Conservation (phyloP, 2,888 invertebrate genomes). For the Troides oblongomaculatus region DNA sequence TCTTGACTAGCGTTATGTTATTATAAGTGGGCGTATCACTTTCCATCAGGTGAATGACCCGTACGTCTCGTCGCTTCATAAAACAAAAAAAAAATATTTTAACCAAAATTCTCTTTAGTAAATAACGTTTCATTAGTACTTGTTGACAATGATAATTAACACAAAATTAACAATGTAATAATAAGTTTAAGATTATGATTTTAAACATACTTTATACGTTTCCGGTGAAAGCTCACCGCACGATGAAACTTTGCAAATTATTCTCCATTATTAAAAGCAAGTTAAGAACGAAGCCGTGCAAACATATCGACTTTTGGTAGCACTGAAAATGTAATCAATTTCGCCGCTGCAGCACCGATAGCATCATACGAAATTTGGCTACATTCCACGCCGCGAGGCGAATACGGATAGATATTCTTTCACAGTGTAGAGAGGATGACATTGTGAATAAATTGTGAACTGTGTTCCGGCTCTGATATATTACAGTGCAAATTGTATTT, state of each 20-base stretch:
- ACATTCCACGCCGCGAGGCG: constrained; percentile 24
- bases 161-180: background rate
- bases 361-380: constrained; percentile 24
- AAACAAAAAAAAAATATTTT: no score
- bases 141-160: background rate
- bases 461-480: constrained; percentile 64
- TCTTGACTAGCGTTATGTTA: no score
- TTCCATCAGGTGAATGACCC: no score
- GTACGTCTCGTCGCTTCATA: no score
- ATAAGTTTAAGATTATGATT: background rate
- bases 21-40: no score
- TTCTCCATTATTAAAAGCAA: constrained; percentile 14
- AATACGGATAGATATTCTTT: constrained; percentile 28
- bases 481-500: constrained; percentile 68
- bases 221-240: background rate
- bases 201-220: background rate
- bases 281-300: constrained; percentile 10
- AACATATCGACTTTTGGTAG: constrained; percentile 19
- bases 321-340: constrained; percentile 27
- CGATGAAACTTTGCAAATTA: background rate
- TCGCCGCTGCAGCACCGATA: constrained; percentile 22
- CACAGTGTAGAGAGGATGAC: constrained; percentile 38
- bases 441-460: constrained; percentile 65
- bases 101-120: no score
- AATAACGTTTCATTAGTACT: background rate